These are phyloP conservation scores for Atethmia centrago DNA, from an alignment of 2,888 invertebrate genomes.

Conservation along the genomic window DNA sequence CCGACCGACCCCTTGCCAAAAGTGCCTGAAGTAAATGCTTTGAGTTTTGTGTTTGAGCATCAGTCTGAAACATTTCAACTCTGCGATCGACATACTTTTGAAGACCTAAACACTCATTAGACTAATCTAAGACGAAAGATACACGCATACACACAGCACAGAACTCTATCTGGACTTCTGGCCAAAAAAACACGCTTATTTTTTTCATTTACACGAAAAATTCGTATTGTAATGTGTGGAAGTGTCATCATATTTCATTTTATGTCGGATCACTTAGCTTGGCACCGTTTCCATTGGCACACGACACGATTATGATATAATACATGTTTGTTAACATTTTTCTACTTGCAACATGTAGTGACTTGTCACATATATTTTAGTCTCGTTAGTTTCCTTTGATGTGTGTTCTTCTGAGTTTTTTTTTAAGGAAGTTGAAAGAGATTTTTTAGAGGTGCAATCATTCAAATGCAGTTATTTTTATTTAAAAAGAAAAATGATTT, in stretches of 20 bases:
- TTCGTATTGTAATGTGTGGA: conserved; percentile 89
- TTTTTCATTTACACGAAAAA: conserved; percentile 86
- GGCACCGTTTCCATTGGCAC: conserved; percentile 77
- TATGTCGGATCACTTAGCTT: conserved; percentile 89
- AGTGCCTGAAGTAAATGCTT: too few species aligned
- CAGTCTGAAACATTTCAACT: too few species aligned
- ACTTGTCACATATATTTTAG: conserved; percentile 21
- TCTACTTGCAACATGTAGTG: conserved; percentile 21
- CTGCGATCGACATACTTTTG: neutral
- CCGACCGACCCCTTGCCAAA: too few species aligned
- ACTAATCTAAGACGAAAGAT: neutral
- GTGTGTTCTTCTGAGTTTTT: conserved; percentile 4
- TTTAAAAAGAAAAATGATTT: neutral
- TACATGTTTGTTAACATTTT: conserved; percentile 25
- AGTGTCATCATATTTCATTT: conserved; percentile 90
- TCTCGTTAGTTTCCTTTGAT: conserved; percentile 27
- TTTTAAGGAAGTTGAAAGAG: neutral
- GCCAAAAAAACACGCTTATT: conserved; percentile 68
- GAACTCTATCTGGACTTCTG: conserved; percentile 49
- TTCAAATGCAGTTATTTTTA: neutral
- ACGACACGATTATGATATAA: conserved; percentile 47
- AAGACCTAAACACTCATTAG: neutral
- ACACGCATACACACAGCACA: conserved; percentile 26
- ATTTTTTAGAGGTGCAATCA: neutral
- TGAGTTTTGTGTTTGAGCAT: too few species aligned